Percentiles rank a stretch among this genome's conserved stretches.
phyloP scores from a whole-genome alignment of 2,113 vertebrate species.

The Poeciliopsis occidentalis region DNA sequence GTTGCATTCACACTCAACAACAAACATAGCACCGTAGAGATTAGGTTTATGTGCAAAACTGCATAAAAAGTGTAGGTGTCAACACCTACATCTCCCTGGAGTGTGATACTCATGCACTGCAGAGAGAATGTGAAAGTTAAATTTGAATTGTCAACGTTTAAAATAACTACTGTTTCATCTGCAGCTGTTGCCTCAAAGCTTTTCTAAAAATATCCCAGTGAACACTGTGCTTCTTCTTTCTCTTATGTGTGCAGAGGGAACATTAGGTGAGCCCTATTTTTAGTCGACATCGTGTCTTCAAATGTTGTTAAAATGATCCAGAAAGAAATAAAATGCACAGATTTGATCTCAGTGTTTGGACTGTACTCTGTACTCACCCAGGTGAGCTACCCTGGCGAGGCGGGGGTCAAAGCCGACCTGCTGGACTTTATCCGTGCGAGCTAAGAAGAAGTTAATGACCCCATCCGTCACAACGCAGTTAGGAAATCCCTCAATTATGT shows the following conservation, averaged over 20 bases:
- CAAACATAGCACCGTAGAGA: too few species aligned
- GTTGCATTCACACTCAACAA: too few species aligned
- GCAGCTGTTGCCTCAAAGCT: background rate
- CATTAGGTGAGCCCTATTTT: background rate
- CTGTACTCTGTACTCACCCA: conserved; percentile 82
- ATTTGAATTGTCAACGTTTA: too few species aligned
- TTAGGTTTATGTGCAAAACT: too few species aligned
- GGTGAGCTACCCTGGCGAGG: conserved; percentile 84
- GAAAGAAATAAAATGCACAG: background rate
- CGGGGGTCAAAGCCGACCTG: conserved; percentile 92
- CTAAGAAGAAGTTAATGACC: conserved; percentile 94
- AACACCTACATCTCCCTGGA: too few species aligned
- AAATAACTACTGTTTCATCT: background rate
- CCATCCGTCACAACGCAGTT: conserved; percentile 90
- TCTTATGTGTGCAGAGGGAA: background rate
- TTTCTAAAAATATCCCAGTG: background rate
- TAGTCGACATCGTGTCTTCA: background rate
- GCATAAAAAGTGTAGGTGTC: too few species aligned
- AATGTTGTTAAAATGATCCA: too few species aligned
- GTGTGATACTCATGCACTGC: too few species aligned
- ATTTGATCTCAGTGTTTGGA: background rate
- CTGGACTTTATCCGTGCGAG: conserved; percentile 87
- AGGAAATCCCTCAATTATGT: conserved; percentile 86
- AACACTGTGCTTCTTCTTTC: background rate
- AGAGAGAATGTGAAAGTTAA: too few species aligned